Base-by-base conservation (phyloP, 2,797 vertebrate species). In the Nyctalus aviator region DNA sequence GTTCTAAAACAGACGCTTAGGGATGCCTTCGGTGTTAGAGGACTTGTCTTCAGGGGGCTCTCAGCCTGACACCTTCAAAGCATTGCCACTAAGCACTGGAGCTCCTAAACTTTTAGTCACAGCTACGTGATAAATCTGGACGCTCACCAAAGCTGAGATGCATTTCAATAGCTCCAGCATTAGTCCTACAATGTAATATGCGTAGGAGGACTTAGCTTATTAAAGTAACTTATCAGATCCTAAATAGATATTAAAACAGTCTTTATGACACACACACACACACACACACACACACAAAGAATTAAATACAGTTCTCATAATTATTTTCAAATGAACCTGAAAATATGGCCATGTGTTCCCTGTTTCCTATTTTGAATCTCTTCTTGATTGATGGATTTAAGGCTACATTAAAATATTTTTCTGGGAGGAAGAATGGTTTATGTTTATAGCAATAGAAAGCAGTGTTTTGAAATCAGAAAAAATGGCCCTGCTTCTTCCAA, bases 101-200 rank as follows among this genome's bases (percentile, higher is more conserved):
- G 44, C 41, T 81, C n/a, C 37, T 46, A 50, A 93, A 18, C 15
- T 69, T 91, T 91, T 81, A 95, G 64, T 96, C 81, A 41, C 62
- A 75, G 35, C 9, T 71, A 35, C 35, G 37, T 62, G 32, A 84
- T 41, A 76, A 84, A 78, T 46, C 46, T 59, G 66, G 9, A 37
- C 10, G 5, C 23, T 89, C 50, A 66, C 44, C 48, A 55, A 73
- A 86, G 72, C 2, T 0, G 2, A 78, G 35, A 53, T 89, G 35
- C 30, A 66, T 82, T 86, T 79, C 84, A 90, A 30, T 21, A 75
- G 46, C 57, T 78, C 0, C 0, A 57, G 41, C 18, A 27, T 23
- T 53, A 18, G 75, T 76, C 27, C 85, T 35, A 27, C 62, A 48
- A 55, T 21, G 5, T 64, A 77, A 25, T 32, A 17, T 2, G 69